Base-by-base conservation (phyloP, 64 coral and sea anemone species). In the Actinia equina region DNA sequence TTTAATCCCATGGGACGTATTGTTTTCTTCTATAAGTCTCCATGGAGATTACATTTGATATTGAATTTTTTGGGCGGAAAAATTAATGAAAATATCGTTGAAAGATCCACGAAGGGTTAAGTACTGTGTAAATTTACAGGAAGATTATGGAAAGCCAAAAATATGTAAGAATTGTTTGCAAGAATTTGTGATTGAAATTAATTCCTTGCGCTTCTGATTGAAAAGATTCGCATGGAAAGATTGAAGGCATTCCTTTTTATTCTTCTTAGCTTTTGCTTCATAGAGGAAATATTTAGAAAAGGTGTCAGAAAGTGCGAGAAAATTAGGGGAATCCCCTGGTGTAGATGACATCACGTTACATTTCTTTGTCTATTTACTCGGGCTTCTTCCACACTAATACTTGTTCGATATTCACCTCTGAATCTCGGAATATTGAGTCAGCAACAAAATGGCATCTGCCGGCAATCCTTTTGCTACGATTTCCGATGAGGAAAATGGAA, bases 1-100 rank as follows among this genome's bases (percentile, higher is more conserved):
- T 22, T 19, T 81, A 81, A 81, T 81, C 78, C 78, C 78, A 81
- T 14, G 78, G 78, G 78, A 81, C 78, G 49, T 49, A 81, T 81
- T 81, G 44, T 52, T 81, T 81, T 74, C 8, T 26, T 81, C 16
- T 44, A 23, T 20, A 81, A 4, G 78, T 81, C 19, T 52, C 78
- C 78, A 81, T 81, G 78, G 78, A 52, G 52, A 81, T 81, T 44
- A 52, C 78, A 4, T 22, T 78, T 78, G 52, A 81, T 17, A 44
- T 81, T 52, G 10, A 12, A 19, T 22, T 18, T 43, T 81, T 52
- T 19, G 42, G 49, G 78, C 42, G 78, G 78, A 52, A 81, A 81
- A 43, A 51, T 19, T 74, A 13, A 26, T 13, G 2, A 41, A 41
- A 74, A 30, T 27, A 74, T 30, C 69, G 23, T 74, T 26, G 69